Evolutionary conservation across 2,888 invertebrate genomes (phyloP), one percentile per base, ranked within the genome.

Genomic region (Dynastes hyllus): DNA sequence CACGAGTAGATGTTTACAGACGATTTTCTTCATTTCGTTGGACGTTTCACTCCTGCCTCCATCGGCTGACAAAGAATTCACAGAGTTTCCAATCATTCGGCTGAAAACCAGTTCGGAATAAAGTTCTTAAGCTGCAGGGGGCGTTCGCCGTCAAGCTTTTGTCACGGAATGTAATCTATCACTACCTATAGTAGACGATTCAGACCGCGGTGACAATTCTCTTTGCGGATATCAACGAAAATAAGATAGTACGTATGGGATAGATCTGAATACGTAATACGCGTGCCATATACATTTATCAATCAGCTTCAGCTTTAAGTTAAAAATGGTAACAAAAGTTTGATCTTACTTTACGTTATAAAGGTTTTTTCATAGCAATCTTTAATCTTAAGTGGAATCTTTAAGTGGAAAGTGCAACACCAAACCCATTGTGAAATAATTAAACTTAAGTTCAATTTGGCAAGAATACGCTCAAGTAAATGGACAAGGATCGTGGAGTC

Each of bases 141-240:
- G 73, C 55, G 61, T 75, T 61, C 40, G 40, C 61, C 50, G 73
- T 75, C 61, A 75, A 75, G 73, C 73, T 75, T 75, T 75, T 75
- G 73, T 75, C 73, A 61, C 73, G 61, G 61, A 27, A 61, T 75
- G 73, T 61, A 61, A 75, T 75, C 73, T 75, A 75, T 75, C 73
- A 75, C 73, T 61, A 61, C 73, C 53, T 71, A 71, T 40, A 37
- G 58, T 22, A 58, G 58, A 37, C 55, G 55, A 71, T 71, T 71
- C 71, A 71, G 71, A 71, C 53, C n/a, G 32, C 71, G 71, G 55
- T 71, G 71, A 71, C 71, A 71, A 58, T 32, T 71, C 71, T 58
- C 71, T 71, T 58, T 53, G 53, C 71, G 32, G 71, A 71, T 71
- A 71, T 71, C 71, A 58, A 71, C 53, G 71, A 22, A 58, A 53